A percentile compares a stretch with the other conserved stretches of the same genome.
Evolutionary conservation across 2,888 invertebrate genomes (phyloP).

Genomic region (Cyaniris semiargus): DNA sequence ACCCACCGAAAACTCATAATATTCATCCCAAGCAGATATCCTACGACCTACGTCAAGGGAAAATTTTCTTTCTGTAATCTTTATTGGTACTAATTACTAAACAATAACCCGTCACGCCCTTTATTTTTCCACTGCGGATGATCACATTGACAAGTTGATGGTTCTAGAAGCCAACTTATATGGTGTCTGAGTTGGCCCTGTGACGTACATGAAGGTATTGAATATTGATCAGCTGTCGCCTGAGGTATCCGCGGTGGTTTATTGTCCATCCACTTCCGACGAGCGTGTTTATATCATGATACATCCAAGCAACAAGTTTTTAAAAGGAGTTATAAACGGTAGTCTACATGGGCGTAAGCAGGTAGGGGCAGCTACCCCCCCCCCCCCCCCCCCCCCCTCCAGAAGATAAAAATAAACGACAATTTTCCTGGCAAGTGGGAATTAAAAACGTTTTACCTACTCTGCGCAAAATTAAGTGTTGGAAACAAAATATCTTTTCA

Average conservation of each 20-base stretch:
- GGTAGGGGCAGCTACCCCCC: too few species aligned
- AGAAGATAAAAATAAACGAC: too few species aligned
- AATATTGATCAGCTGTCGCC: constrained; percentile 3
- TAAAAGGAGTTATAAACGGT: not conserved
- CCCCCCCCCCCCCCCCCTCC: too few species aligned
- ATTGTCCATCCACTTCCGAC: not conserved
- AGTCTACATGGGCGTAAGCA: too few species aligned
- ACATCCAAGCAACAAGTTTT: not conserved
- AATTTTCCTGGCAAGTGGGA: too few species aligned
- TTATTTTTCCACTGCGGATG: not conserved
- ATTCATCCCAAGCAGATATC: not conserved
- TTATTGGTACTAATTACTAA: too few species aligned
- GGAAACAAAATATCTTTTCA: too few species aligned
- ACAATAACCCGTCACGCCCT: not conserved
- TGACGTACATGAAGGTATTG: not conserved
- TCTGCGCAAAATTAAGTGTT: too few species aligned
- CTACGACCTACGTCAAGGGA: not conserved
- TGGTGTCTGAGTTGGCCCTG: not conserved
- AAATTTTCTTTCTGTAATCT: not conserved
- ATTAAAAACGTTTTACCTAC: too few species aligned
- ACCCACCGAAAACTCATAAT: not conserved
- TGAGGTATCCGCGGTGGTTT: not conserved
- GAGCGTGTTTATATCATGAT: not conserved
- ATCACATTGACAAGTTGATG: not conserved
- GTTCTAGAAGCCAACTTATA: not conserved